Percentiles rank a stretch among this genome's conserved stretches.
phyloP scores from a whole-genome alignment of 1,140 invertebrate genomes.

The Cheumatopsyche charites region DNA sequence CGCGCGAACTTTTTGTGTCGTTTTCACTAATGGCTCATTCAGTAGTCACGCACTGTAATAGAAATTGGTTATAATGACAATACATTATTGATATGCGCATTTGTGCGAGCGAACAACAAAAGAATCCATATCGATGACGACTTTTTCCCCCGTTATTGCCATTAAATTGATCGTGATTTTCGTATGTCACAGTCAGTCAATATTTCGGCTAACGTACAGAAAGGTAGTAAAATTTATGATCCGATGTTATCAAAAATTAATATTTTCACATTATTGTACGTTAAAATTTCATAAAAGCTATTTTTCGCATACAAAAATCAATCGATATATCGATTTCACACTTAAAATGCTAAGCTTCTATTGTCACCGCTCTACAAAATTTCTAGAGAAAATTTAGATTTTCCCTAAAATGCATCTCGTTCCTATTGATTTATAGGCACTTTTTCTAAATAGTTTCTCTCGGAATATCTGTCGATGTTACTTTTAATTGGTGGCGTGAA shows the following conservation, averaged over 20 bases:
- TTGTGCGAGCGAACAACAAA: neutral
- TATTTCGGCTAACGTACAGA: too few relatives aligned
- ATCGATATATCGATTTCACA: too few relatives aligned
- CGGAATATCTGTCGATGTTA: constrained; percentile 1
- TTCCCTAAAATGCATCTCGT: too few relatives aligned
- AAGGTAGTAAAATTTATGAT: too few relatives aligned
- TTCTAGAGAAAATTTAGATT: too few relatives aligned
- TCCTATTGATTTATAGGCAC: constrained; percentile 2
- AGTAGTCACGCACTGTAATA: constrained; percentile 19
- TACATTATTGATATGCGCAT: constrained; percentile 19
- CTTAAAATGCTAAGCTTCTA: too few relatives aligned
- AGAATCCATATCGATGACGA: constrained; percentile 8
- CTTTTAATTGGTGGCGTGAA: constrained; percentile 6
- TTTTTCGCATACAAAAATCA: too few relatives aligned
- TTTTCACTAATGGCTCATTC: constrained; percentile 15
- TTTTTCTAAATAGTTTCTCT: neutral
- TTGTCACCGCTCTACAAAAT: too few relatives aligned
- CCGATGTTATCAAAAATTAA: too few relatives aligned
- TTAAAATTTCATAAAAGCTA: too few relatives aligned
- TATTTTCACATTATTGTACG: too few relatives aligned
- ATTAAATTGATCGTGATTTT: constrained; percentile 1
- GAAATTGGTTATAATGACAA: constrained; percentile 27
- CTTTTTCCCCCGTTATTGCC: neutral
- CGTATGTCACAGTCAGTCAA: neutral
- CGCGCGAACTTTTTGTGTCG: too few relatives aligned